Percentiles rank a stretch among this genome's conserved stretches.
These are phyloP conservation scores for Sisor rabdophorus DNA, from an alignment of 2,113 vertebrate species.

Conservation along the genomic window DNA sequence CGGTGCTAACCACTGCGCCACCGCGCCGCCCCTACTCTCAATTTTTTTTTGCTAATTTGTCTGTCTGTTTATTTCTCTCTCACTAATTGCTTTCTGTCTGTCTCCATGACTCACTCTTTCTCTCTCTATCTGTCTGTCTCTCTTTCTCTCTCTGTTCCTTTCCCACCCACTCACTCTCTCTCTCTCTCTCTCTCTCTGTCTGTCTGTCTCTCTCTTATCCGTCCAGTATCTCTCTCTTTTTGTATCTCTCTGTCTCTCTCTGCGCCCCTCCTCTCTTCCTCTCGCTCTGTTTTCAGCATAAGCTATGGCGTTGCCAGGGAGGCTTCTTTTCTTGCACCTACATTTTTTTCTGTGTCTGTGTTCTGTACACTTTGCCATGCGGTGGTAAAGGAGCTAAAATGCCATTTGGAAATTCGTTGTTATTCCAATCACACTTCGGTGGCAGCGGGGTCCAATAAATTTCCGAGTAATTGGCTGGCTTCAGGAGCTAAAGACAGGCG, in stretches of 20 bases:
- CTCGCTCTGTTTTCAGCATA: background rate
- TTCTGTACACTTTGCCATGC: constrained; percentile 50
- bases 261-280: constrained; percentile 62
- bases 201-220: constrained; percentile 63
- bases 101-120: constrained; percentile 64
- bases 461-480: constrained; percentile 74
- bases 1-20: too few relatives aligned
- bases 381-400: constrained; percentile 58
- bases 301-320: constrained; percentile 43
- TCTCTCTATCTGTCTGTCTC: constrained; percentile 63
- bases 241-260: constrained; percentile 69
- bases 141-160: constrained; percentile 52
- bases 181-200: constrained; percentile 65
- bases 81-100: constrained; percentile 52
- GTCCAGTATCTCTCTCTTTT: constrained; percentile 61
- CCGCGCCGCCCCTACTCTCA: too few relatives aligned
- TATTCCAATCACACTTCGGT: constrained; percentile 76
- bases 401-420: constrained; percentile 67
- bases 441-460: constrained; percentile 71
- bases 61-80: too few relatives aligned
- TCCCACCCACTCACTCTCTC: background rate
- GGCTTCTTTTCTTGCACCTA: constrained; percentile 41
- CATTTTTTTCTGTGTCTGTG: constrained; percentile 32
- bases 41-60: too few relatives aligned
- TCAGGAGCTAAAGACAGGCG: constrained; percentile 59